A percentile compares a stretch with the other conserved stretches of the same genome.
Conservation (phyloP, 2,797 vertebrate species). For the Mico argentatus region DNA sequence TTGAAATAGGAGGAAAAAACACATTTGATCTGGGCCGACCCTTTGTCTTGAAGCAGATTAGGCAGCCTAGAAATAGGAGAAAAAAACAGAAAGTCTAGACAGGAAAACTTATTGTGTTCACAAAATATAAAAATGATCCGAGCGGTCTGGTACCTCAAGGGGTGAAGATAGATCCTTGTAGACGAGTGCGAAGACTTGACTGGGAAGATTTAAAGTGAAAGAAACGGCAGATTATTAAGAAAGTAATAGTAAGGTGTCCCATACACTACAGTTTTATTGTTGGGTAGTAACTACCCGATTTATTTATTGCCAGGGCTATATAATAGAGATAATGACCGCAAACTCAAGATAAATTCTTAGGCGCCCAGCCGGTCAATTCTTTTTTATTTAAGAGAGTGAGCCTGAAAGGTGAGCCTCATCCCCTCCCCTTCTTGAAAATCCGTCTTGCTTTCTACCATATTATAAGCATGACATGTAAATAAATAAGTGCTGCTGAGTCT, state of each 20-base stretch:
- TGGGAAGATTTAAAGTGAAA: slow-evolving; percentile 80
- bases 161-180: slow-evolving; percentile 59
- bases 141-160: slow-evolving; percentile 69
- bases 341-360: slow-evolving; percentile 85
- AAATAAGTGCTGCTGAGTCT: slow-evolving; percentile 69
- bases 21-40: slow-evolving; percentile 64
- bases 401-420: slow-evolving; percentile 81
- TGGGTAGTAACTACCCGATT: slow-evolving; percentile 80
- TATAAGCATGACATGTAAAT: slow-evolving; percentile 85
- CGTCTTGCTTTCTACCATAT: slow-evolving; percentile 82
- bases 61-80: slow-evolving; percentile 70
- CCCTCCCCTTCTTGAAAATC: slow-evolving; percentile 78
- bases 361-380: slow-evolving; percentile 82
- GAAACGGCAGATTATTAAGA: slow-evolving; percentile 80
- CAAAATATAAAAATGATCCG: slow-evolving; percentile 75
- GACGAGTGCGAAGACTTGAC: slow-evolving; percentile 55
- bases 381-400: slow-evolving; percentile 84
- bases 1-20: not conserved
- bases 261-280: slow-evolving; percentile 83
- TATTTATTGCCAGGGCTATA: slow-evolving; percentile 84
- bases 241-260: slow-evolving; percentile 84
- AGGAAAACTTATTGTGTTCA: slow-evolving; percentile 78
- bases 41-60: slow-evolving; percentile 71
- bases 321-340: slow-evolving; percentile 86
- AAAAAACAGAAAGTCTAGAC: slow-evolving; percentile 77